Conservation (phyloP, 2,797 vertebrate genomes). For the Xyrichtys novacula region DNA sequence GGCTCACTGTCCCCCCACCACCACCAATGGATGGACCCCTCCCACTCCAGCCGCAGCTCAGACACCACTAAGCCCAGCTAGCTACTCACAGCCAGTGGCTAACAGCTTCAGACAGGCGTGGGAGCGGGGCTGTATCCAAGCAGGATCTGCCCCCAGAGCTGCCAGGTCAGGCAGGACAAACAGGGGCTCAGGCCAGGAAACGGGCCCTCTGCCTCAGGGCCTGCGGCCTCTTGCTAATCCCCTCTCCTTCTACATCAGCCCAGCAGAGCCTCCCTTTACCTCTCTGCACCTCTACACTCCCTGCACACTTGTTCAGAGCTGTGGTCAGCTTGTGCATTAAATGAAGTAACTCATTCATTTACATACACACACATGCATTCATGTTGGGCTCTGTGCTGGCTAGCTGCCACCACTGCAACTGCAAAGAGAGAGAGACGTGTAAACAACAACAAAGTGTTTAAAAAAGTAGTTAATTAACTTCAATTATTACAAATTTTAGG, state of each 20-base stretch:
- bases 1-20: conserved; percentile 40
- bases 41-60: conserved; percentile 78
- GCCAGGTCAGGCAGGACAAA: conserved; percentile 99
- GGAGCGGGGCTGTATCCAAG: conserved; percentile 91
- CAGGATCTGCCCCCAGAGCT: conserved; percentile 93
- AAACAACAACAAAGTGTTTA: too few species aligned
- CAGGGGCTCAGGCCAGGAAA: conserved; percentile 93
- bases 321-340: conserved; percentile 1
- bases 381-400: too few species aligned
- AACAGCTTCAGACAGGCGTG: conserved; percentile 99
- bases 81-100: conserved; percentile 90
- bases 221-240: conserved; percentile 95
- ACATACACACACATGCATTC: neutral
- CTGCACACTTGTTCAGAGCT: neutral
- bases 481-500: too few species aligned
- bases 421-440: too few species aligned
- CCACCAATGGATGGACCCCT: conserved; percentile 66
- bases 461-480: too few species aligned
- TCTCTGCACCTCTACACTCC: conserved; percentile 53
- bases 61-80: conserved; percentile 89
- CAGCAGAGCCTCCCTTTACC: conserved; percentile 54
- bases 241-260: conserved; percentile 61
- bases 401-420: too few species aligned
- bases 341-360: neutral
- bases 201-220: conserved; percentile 88